phyloP scores from a whole-genome alignment of 2,888 invertebrate genomes.

The Mechanitis messenoides region DNA sequence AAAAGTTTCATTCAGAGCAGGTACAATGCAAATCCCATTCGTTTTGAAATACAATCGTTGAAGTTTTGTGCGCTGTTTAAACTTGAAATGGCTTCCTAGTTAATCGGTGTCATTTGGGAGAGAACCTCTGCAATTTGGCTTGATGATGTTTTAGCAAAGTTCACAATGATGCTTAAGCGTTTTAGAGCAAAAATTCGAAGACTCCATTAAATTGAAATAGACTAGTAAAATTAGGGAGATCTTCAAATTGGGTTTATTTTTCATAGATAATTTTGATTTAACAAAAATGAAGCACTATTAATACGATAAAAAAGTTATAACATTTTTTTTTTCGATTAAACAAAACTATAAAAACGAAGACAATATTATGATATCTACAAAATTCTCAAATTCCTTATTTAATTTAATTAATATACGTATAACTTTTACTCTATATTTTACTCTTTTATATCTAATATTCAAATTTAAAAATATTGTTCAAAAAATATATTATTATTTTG shows the following conservation, averaged over 20 bases:
- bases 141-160: constrained; percentile 57
- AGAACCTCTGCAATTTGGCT: constrained; percentile 49
- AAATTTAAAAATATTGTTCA: too few relatives aligned
- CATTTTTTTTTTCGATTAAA: too few relatives aligned
- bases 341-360: too few relatives aligned
- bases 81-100: constrained; percentile 67
- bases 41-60: constrained; percentile 54
- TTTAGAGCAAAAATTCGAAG: constrained; percentile 8
- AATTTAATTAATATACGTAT: too few relatives aligned
- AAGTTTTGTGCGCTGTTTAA: constrained; percentile 63
- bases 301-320: too few relatives aligned
- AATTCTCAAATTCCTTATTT: too few relatives aligned
- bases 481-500: constrained; percentile 10
- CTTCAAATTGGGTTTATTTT: too few relatives aligned
- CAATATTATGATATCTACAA: too few relatives aligned
- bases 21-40: constrained; percentile 57
- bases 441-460: too few relatives aligned
- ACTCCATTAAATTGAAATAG: constrained; percentile 3
- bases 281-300: too few relatives aligned
- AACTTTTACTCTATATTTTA: too few relatives aligned
- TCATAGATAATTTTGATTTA: too few relatives aligned
- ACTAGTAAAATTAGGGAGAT: not conserved
- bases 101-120: constrained; percentile 65
- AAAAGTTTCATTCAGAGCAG: constrained; percentile 41
- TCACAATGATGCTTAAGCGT: constrained; percentile 29